Base-by-base conservation (phyloP, 1,140 invertebrate genomes). In the Drosophila lini region DNA sequence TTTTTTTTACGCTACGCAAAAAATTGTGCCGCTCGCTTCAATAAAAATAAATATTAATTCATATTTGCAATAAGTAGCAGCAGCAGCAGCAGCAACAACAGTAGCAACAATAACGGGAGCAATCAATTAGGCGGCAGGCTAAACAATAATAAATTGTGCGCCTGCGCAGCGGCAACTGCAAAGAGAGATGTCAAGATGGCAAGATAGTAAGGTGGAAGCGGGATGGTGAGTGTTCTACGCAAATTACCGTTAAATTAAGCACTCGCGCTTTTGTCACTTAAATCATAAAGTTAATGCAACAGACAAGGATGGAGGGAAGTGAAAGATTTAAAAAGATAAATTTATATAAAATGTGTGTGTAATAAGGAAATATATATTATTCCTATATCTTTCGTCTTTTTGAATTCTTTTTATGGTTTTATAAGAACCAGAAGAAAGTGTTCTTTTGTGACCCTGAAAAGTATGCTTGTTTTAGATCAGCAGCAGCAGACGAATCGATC, bases 1-100 rank as follows among this genome's bases (percentile, higher is more conserved):
- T 42, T 68, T 56, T 56, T 67, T 36, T 48, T 77, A 56, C 61
- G 69, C 74, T 56, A 77, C 65, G 75, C 75, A 69, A 78, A 80
- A 85, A 75, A 55, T 50, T 80, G 81, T 68, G 67, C 61, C 45
- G 79, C 48, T 78, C 64, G 67, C 83, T 83, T 80, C 73, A 88
- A 86, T 86, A 86, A 80, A 76, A 88, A 88, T 73, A 82, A 86
- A 86, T 83, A 86, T 80, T 88, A 86, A 82, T 86, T 86, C 53
- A 80, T 88, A 88, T 85, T 85, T 85, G 69, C 81, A 57, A 71
- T 78, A 81, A 85, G 69, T 58, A 85, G 62, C 64, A 62, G 50
- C 38, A 58, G 31, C 59, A 52, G n/a, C 19, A 85, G 69, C 53
- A 85, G 62, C 64, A 62, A 45, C 38, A 58, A 45, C 38, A 58